phyloP scores from a whole-genome alignment of 2,797 vertebrate species.

The Atherinosoma microstoma region DNA sequence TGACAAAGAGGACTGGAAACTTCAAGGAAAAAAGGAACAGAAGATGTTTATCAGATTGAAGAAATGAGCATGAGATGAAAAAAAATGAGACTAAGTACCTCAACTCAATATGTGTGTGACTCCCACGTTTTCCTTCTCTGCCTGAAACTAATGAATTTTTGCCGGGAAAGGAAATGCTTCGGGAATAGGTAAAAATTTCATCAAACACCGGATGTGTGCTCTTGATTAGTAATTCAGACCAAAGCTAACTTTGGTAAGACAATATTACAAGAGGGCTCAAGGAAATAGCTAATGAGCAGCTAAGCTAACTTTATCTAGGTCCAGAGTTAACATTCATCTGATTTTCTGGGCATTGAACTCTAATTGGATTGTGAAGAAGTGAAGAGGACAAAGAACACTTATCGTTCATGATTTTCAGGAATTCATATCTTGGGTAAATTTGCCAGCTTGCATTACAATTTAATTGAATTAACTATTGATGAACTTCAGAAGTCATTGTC shows the following conservation, averaged over 20 bases:
- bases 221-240: slow-evolving; percentile 78
- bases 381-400: slow-evolving; percentile 71
- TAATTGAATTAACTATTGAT: slow-evolving; percentile 75
- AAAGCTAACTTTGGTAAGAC: slow-evolving; percentile 76
- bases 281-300: slow-evolving; percentile 76
- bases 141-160: slow-evolving; percentile 74
- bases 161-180: slow-evolving; percentile 70
- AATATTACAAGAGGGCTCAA: slow-evolving; percentile 80
- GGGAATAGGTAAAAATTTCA: slow-evolving; percentile 76
- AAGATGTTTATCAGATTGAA: slow-evolving; percentile 58
- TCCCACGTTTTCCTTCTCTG: slow-evolving; percentile 44
- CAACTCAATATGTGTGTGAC: slow-evolving; percentile 48
- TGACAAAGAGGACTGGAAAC: slow-evolving; percentile 41
- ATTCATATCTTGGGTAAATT: slow-evolving; percentile 74
- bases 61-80: slow-evolving; percentile 42
- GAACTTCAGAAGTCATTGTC: slow-evolving; percentile 54
- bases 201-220: slow-evolving; percentile 78
- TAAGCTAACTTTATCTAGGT: slow-evolving; percentile 71
- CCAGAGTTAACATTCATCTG: slow-evolving; percentile 69
- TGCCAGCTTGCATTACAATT: slow-evolving; percentile 67
- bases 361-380: slow-evolving; percentile 78
- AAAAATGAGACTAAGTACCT: slow-evolving; percentile 57
- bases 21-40: slow-evolving; percentile 17
- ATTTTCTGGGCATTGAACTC: slow-evolving; percentile 60
- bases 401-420: slow-evolving; percentile 68